Percentiles rank a stretch among this genome's conserved stretches.
These are phyloP conservation scores for Urosaurus nigricauda DNA, from an alignment of 2,797 vertebrate species.

Conservation along the genomic window DNA sequence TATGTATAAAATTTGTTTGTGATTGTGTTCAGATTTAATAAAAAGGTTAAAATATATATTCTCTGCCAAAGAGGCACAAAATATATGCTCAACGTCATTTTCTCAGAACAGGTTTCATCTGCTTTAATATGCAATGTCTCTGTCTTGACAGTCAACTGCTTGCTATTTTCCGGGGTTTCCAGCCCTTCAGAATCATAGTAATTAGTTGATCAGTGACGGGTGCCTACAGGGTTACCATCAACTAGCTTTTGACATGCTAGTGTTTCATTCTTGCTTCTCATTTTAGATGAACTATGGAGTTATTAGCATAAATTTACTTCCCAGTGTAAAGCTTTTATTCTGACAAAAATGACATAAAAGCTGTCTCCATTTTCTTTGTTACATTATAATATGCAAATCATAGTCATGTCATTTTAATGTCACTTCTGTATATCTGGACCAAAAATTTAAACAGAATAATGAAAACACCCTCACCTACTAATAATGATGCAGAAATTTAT, in stretches of 20 bases:
- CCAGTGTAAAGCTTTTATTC: conserved; percentile 9
- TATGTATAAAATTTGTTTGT: no score
- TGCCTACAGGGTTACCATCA: conserved; percentile 21
- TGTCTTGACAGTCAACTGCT: background rate
- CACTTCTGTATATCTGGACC: background rate
- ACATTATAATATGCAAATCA: conserved; percentile 3
- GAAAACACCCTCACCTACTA: background rate
- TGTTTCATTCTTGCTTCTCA: conserved; percentile 5
- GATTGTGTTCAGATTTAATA: no score
- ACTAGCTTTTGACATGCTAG: conserved; percentile 27
- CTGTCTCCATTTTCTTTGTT: conserved; percentile 5
- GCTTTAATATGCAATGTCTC: conserved; percentile 3
- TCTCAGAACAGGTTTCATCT: conserved; percentile 9
- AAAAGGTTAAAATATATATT: background rate
- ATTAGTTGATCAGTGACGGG: conserved; percentile 37
- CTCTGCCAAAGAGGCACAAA: background rate
- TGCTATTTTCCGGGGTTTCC: conserved; percentile 16
- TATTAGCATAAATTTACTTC: conserved; percentile 32
- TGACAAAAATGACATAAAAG: conserved; percentile 1
- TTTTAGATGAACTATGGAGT: conserved; percentile 5
- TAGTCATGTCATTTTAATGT: background rate
- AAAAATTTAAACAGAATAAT: background rate
- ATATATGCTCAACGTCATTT: background rate
- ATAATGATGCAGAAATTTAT: background rate
- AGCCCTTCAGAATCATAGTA: conserved; percentile 22